Conservation (phyloP, 1,140 invertebrate species). For the Cephus cinctus region DNA sequence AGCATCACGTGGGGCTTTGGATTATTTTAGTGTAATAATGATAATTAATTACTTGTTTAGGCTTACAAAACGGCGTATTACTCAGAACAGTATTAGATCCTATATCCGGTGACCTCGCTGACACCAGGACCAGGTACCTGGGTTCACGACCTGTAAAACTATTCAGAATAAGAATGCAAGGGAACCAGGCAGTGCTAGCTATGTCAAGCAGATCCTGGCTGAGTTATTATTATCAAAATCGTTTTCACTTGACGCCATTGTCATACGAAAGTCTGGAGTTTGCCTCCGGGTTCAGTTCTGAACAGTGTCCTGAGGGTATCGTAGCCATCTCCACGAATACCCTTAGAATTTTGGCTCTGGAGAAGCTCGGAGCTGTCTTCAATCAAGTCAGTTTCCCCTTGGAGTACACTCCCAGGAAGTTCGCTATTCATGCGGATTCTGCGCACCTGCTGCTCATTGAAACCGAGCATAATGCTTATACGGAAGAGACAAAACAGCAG, state of each 20-base stretch:
- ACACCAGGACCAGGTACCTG: constrained; percentile 94
- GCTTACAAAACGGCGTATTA: constrained; percentile 92
- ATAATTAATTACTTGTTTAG: constrained; percentile 19
- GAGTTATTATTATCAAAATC: constrained; percentile 97
- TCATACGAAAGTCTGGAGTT: constrained; percentile 97
- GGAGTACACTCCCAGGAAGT: constrained; percentile 95
- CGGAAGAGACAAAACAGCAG: constrained; percentile 93
- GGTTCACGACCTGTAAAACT: constrained; percentile 95
- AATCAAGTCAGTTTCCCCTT: constrained; percentile 92
- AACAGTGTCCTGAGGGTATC: constrained; percentile 99
- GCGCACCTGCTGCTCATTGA: constrained; percentile 92
- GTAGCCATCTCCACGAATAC: constrained; percentile 99
- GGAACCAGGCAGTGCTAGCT: constrained; percentile 93
- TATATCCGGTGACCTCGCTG: constrained; percentile 94
- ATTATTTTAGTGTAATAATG: constrained; percentile 8
- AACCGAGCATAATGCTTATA: constrained; percentile 98
- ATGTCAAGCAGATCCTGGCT: constrained; percentile 98
- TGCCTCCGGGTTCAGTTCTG: constrained; percentile 96
- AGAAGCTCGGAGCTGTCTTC: constrained; percentile 98
- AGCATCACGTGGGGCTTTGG: neutral
- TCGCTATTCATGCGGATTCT: constrained; percentile 91
- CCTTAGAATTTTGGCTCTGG: constrained; percentile 93
- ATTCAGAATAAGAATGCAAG: constrained; percentile 93
- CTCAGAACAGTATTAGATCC: constrained; percentile 94
- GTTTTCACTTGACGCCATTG: constrained; percentile 92